These are phyloP conservation scores for Dermolepida albohirtum DNA, from an alignment of 2,888 invertebrate genomes.

Conservation along the genomic window DNA sequence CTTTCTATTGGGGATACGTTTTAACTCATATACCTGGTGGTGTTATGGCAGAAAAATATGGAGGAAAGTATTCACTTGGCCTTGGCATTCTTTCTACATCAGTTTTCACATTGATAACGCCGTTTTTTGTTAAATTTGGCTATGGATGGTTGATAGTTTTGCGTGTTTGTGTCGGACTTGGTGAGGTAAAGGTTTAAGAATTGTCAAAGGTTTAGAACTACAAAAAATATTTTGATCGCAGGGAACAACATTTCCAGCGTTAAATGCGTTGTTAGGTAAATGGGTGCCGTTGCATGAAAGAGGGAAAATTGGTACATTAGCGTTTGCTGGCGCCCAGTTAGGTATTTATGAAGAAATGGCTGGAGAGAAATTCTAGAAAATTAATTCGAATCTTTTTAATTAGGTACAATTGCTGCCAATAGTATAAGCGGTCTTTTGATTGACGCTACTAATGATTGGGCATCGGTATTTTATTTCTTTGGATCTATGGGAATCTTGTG, in stretches of 20 bases:
- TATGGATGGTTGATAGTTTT: slow-evolving; percentile 75
- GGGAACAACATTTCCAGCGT: slow-evolving; percentile 86
- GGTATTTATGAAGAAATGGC: slow-evolving; percentile 58
- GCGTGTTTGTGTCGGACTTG: slow-evolving; percentile 75
- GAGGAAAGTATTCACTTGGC: slow-evolving; percentile 87
- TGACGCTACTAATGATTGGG: slow-evolving; percentile 76
- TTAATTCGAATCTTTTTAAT: not conserved
- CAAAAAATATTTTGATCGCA: slow-evolving; percentile 56
- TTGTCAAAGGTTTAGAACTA: not conserved
- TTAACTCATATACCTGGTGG: slow-evolving; percentile 87
- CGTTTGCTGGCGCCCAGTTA: slow-evolving; percentile 83
- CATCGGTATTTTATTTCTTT: slow-evolving; percentile 84
- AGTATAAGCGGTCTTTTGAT: slow-evolving; percentile 77
- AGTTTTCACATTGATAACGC: slow-evolving; percentile 84
- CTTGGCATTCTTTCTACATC: slow-evolving; percentile 87
- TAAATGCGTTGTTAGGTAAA: slow-evolving; percentile 82
- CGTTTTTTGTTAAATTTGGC: slow-evolving; percentile 75
- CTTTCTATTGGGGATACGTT: slow-evolving; percentile 89
- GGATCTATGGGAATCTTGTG: slow-evolving; percentile 79
- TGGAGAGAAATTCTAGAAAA: not conserved
- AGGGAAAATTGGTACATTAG: slow-evolving; percentile 81
- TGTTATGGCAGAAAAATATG: slow-evolving; percentile 81
- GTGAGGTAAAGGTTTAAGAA: slow-evolving; percentile 65
- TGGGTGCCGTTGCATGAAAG: slow-evolving; percentile 86
- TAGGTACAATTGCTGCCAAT: slow-evolving; percentile 72